Base-by-base conservation (phyloP, 64 coral and sea anemone genomes). In the Porites lutea region DNA sequence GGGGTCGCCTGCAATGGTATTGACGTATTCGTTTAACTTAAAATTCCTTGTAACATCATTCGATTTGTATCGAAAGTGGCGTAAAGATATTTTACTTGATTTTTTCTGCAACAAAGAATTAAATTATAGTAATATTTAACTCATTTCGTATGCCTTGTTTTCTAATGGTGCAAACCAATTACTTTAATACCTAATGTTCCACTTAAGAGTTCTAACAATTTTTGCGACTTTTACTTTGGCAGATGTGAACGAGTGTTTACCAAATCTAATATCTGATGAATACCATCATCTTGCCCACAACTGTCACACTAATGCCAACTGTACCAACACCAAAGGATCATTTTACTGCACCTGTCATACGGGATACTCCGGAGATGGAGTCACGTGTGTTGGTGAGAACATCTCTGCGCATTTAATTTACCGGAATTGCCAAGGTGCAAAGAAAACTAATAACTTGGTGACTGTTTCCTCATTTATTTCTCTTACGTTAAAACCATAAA, bases 321-420 rank as follows among this genome's bases (percentile, higher is more conserved):
- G 93, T 65, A 80, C 93, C 7, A 95, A 95, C 74, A 91, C 93
- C 9, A 80, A 79, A 46, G 93, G 93, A 16, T 95, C 93, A 4
- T 95, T 95, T 65, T 64, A 79, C 59, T 94, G 92, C 70, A 69
- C 78, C 7, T 94, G 92, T 79, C 57, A 92, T 76, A 88, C 85
- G 78, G 94, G 94, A 82, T 95, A 95, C 50, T 95, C 89, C 13
- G 94, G 94, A 92, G 57, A 95, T 69, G 94, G 94, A 4, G 67
- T 95, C 58, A 63, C 5, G 50, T 95, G 94, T 70, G 13, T 60
- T 72, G 94, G 94, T 95, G 66, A 9, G 54, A 4, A 57, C 1
- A 9, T 57, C 7, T 57, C 54, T 9, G 54, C 5, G 12, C 4
- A 57, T 57, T 57, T 57, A 5, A 9, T 57, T 57, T 11, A 12